Evolutionary conservation across 2,888 invertebrate species (phyloP).

Genomic region (Drosophila ezoana): DNA sequence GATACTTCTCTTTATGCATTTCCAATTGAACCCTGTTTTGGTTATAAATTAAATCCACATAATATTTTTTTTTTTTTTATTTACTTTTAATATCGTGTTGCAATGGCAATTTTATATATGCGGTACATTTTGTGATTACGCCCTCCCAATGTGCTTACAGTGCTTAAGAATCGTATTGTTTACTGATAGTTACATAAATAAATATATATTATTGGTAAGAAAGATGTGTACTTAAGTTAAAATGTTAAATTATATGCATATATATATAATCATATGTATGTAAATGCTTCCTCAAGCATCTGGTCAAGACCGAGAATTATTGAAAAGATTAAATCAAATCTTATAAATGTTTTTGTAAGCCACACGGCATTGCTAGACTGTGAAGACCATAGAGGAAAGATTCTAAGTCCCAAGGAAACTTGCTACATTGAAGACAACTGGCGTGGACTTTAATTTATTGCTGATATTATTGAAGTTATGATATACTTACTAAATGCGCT

Average conservation of each 20-base stretch:
- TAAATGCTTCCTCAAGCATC: constrained; percentile 1
- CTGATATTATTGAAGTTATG: background rate
- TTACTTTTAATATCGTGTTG: constrained; percentile 21
- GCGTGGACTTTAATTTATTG: constrained; percentile 3
- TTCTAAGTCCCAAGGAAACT: background rate
- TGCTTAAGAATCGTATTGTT: constrained; percentile 5
- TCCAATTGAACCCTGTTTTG: background rate
- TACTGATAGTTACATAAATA: constrained; percentile 6
- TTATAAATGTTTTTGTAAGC: background rate
- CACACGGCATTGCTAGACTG: background rate
- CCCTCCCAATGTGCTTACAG: constrained; percentile 6
- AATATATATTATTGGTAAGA: constrained; percentile 8
- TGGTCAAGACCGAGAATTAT: background rate
- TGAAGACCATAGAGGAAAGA: background rate
- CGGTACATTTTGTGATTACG: background rate
- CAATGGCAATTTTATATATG: constrained; percentile 8
- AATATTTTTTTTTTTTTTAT: constrained; percentile 1
- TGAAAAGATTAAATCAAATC: background rate
- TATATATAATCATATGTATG: background rate
- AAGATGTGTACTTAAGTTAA: background rate
- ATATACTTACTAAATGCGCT: background rate
- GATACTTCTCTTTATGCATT: too few species aligned
- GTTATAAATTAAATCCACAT: background rate
- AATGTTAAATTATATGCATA: background rate
- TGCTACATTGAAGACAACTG: constrained; percentile 30